Evolutionary conservation across 2,797 vertebrate species (phyloP), one percentile per base, ranked within the genome.

Genomic region (Netta rufina): DNA sequence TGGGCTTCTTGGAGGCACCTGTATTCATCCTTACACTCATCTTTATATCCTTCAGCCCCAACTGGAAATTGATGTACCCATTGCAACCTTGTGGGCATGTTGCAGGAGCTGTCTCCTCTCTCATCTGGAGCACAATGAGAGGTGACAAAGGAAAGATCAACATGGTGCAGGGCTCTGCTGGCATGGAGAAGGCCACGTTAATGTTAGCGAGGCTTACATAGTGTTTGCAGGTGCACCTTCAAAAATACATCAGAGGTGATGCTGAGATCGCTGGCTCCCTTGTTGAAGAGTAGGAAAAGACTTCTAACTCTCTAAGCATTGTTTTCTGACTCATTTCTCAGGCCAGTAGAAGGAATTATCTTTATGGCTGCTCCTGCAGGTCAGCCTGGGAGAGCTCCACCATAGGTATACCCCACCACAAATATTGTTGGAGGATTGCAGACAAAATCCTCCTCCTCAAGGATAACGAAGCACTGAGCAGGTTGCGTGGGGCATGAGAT

Each of bases 101-200:
- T 72, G 25, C 76, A 88, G 62, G 66, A 85, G 19, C 14, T 17
- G 7, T n/a, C 28, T 36, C 25, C 11, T 32, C 9, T 75, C 30
- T 80, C 27, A 20, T 43, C 24, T 56, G 56, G 51, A 74, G 56
- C 38, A 75, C 22, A 38, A 53, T 0, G 3, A 62, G 41, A 36
- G 5, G 21, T 61, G 57, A 13, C 41, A 60, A 67, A 75, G n/a
- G 36, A 41, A 32, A 76, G 49, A 25, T 28, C 1, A 10, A n/a
- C 43, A 5, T 32, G 51, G 16, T 30, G 17, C 2, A 2, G 13
- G 36, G 28, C n/a, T 74, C 64, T 79, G 38, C 54, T 86, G 21
- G 11, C 57, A 28, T 0, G 0, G 43, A 39, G 62, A 60, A 27
- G n/a, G 49, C 12, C 6, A 8, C 0, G 0, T 4, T 62, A 80